A percentile compares a stretch with the other conserved stretches of the same genome.
Evolutionary conservation across 1,140 invertebrate genomes (phyloP).

Genomic region (Meloidogyne hapla): DNA sequence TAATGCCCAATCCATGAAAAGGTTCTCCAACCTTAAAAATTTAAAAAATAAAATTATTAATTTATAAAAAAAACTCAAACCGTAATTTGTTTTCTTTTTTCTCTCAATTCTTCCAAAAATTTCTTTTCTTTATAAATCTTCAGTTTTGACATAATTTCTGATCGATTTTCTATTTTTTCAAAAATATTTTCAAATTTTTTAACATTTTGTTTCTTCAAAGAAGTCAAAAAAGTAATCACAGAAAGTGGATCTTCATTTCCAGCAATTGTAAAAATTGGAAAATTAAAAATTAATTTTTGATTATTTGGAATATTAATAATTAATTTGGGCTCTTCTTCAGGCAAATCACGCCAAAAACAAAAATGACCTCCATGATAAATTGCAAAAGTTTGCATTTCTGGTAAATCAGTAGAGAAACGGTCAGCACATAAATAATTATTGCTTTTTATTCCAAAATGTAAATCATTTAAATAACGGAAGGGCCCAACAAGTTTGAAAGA

Average conservation of each 20-base stretch:
- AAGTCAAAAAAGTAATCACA: neutral
- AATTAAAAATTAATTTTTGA: neutral
- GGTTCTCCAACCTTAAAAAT: constrained; percentile 17
- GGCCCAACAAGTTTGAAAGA: constrained; percentile 18
- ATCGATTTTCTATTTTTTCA: neutral
- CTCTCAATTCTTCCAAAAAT: neutral
- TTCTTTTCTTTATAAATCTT: neutral
- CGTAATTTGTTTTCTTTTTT: neutral
- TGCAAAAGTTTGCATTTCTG: constrained; percentile 37
- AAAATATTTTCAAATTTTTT: neutral
- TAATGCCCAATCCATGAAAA: constrained; percentile 34
- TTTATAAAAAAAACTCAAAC: neutral
- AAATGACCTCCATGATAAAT: constrained; percentile 32
- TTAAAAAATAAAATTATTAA: neutral
- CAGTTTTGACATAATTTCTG: neutral
- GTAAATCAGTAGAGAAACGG: constrained; percentile 33
- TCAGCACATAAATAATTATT: constrained; percentile 15
- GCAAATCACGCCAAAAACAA: constrained; percentile 31
- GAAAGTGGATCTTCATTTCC: constrained; percentile 1
- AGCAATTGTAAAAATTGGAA: constrained; percentile 17
- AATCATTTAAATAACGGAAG: constrained; percentile 14
- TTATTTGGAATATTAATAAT: constrained; percentile 8
- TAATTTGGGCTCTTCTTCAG: constrained; percentile 7
- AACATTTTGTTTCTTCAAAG: neutral
- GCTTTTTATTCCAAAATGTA: neutral